phyloP scores from a whole-genome alignment of 2,797 vertebrate genomes.

The Sebastes trivittatus region DNA sequence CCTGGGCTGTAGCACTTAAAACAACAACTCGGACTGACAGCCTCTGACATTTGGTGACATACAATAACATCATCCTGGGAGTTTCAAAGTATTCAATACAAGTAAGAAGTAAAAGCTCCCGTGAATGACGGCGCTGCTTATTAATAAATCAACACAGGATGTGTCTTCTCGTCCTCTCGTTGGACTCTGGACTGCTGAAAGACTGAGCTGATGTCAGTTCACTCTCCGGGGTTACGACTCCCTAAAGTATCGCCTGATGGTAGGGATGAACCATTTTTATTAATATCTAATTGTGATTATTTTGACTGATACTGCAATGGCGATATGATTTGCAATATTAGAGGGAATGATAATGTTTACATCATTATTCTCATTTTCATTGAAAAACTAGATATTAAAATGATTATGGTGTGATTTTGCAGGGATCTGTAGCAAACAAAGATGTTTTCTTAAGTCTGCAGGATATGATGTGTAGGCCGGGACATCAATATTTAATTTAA shows the following conservation, averaged over 20 bases:
- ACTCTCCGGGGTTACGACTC: neutral
- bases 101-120: neutral
- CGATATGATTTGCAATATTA: too few relatives aligned
- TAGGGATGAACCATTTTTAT: too few relatives aligned
- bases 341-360: too few relatives aligned
- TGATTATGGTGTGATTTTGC: too few relatives aligned
- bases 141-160: conserved; percentile 9
- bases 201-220: neutral
- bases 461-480: too few relatives aligned
- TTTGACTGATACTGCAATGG: neutral
- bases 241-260: neutral
- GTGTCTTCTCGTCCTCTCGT: neutral
- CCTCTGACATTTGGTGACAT: conserved; percentile 49
- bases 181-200: neutral
- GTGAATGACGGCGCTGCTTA: neutral
- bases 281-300: too few relatives aligned
- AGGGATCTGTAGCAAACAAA: too few relatives aligned
- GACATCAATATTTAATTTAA: too few relatives aligned
- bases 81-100: conserved; percentile 18
- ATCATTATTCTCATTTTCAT: too few relatives aligned
- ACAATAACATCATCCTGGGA: conserved; percentile 34
- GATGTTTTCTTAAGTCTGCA: too few relatives aligned
- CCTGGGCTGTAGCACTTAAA: conserved; percentile 42
- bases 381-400: too few relatives aligned
- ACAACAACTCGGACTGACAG: conserved; percentile 49